phyloP scores from a whole-genome alignment of 2,888 invertebrate species.

The Anarsia innoxiella region DNA sequence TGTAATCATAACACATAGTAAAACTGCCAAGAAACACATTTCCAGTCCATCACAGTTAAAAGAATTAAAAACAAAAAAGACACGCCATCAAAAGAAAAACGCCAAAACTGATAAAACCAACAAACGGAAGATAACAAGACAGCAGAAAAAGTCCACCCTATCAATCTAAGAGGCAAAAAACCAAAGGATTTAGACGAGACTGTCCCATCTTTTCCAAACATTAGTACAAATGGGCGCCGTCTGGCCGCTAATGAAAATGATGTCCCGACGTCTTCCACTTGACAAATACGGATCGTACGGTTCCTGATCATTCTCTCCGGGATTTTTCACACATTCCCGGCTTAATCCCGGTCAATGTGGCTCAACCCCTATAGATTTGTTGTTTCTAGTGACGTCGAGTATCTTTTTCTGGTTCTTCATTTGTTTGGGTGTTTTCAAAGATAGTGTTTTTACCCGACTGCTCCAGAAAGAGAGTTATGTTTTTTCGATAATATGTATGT shows the following conservation, averaged over 20 bases:
- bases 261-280: constrained; percentile 36
- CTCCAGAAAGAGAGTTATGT: no score
- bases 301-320: constrained; percentile 20
- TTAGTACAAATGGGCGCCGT: constrained; percentile 54
- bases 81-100: no score
- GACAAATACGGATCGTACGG: constrained; percentile 47
- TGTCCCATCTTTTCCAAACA: constrained; percentile 35
- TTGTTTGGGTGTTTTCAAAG: no score
- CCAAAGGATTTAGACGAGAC: constrained; percentile 19
- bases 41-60: no score
- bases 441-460: no score
- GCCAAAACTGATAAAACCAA: no score
- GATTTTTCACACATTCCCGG: constrained; percentile 37
- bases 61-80: no score
- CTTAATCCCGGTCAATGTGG: constrained; percentile 25
- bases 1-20: no score
- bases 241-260: constrained; percentile 53
- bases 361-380: constrained; percentile 28
- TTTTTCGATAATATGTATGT: no score
- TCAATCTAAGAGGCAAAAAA: constrained; percentile 11
- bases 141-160: constrained; percentile 7
- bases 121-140: neutral
- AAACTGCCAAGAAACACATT: no score
- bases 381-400: no score
- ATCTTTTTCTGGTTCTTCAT: no score